phyloP scores from a whole-genome alignment of 2,113 vertebrate species.

The Corvus moneduloides region DNA sequence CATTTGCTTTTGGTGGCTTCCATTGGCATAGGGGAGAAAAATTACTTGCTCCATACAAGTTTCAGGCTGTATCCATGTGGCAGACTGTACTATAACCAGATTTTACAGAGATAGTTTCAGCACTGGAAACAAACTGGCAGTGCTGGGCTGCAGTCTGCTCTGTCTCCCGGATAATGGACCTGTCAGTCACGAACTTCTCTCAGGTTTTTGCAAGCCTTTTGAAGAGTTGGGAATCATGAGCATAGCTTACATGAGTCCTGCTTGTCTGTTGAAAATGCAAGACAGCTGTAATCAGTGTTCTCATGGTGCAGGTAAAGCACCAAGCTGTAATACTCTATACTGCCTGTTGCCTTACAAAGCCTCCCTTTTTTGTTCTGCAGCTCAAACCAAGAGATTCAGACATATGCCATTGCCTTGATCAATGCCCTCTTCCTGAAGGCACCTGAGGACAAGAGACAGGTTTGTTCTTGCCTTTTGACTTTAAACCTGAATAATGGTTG shows the following conservation, averaged over 20 bases:
- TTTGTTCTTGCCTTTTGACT: conserved; percentile 65
- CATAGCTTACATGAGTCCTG: background rate
- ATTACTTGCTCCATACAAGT: background rate
- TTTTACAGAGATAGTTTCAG: background rate
- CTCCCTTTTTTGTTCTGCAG: conserved; percentile 71
- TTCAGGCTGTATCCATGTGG: background rate
- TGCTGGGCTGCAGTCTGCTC: background rate
- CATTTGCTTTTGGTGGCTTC: background rate
- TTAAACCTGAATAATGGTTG: background rate
- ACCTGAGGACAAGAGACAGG: conserved; percentile 96
- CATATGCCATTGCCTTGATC: conserved; percentile 96
- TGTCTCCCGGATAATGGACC: background rate
- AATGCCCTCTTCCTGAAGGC: conserved; percentile 98
- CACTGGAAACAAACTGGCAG: background rate
- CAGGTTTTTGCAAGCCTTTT: background rate
- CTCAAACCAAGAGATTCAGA: conserved; percentile 99
- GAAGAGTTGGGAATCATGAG: background rate
- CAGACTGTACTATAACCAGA: background rate
- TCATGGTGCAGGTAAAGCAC: background rate
- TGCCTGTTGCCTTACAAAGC: background rate
- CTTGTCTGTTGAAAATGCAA: background rate
- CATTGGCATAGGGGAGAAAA: background rate
- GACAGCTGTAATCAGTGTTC: background rate
- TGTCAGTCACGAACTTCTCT: background rate
- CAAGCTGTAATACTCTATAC: background rate